Percentiles rank a stretch among this genome's conserved stretches.
Conservation (phyloP, 1,140 invertebrate genomes). For the Pogonomyrmex barbatus region DNA sequence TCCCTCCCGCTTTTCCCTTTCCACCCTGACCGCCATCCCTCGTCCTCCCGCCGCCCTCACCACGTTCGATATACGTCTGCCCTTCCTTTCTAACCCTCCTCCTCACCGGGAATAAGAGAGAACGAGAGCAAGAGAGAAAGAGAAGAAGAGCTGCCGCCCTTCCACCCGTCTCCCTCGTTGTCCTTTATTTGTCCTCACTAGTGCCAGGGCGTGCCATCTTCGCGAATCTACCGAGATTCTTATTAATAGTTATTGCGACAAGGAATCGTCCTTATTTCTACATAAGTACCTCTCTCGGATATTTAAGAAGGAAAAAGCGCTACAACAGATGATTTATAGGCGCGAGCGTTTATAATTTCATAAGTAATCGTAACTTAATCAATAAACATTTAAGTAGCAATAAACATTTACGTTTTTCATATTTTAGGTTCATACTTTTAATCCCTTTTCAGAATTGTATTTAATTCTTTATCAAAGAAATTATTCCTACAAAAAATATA, state of each 20-base stretch:
- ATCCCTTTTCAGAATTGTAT: neutral
- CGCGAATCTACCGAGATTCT: slow-evolving; percentile 38
- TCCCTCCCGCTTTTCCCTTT: slow-evolving; percentile 72
- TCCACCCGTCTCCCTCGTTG: slow-evolving; percentile 52
- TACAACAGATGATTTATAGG: neutral
- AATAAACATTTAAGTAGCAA: neutral
- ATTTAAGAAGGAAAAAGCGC: neutral
- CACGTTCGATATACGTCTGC: slow-evolving; percentile 56
- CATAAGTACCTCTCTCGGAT: neutral
- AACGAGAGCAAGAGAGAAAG: neutral
- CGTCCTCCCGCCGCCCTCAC: slow-evolving; percentile 60
- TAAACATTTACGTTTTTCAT: neutral
- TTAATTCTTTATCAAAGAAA: neutral
- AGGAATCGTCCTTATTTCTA: slow-evolving; percentile 7
- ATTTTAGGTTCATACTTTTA: neutral
- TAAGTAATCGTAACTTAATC: neutral
- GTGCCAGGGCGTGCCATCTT: slow-evolving; percentile 70
- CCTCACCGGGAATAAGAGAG: slow-evolving; percentile 32
- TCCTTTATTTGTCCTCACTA: slow-evolving; percentile 72
- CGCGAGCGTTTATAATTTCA: neutral
- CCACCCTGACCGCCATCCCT: slow-evolving; percentile 61
- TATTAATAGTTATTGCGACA: slow-evolving; percentile 62
- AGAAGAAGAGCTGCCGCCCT: slow-evolving; percentile 52
- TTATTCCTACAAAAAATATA: neutral
- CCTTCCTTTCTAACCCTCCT: slow-evolving; percentile 62